Conservation (phyloP, 64 coral and sea anemone species). For the Montipora sp. region DNA sequence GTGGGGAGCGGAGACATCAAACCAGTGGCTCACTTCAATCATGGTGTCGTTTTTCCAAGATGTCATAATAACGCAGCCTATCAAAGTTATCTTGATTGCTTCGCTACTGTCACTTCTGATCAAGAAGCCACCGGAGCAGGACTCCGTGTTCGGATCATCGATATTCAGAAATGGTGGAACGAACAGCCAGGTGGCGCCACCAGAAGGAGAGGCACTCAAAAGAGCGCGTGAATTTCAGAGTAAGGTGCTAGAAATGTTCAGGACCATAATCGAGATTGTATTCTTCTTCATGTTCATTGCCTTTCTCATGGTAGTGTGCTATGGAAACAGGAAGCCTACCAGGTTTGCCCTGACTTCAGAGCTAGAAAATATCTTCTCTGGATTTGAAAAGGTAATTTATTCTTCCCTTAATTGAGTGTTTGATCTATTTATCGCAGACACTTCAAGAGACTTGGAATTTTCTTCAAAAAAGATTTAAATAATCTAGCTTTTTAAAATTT, state of each 20-base stretch:
- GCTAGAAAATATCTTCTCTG: conserved; percentile 31
- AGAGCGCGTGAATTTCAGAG: conserved; percentile 55
- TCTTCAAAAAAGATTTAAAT: too few relatives aligned
- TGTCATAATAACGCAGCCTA: conserved; percentile 74
- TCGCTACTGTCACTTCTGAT: conserved; percentile 58
- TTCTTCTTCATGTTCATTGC: conserved; percentile 63
- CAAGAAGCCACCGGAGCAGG: conserved; percentile 66
- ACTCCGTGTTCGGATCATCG: conserved; percentile 51
- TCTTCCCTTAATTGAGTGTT: background rate
- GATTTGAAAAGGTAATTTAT: conserved; percentile 62
- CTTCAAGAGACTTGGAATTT: background rate
- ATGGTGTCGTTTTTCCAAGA: conserved; percentile 84
- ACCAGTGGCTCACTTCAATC: conserved; percentile 71
- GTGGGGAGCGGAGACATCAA: conserved; percentile 74
- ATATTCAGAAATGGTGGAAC: conserved; percentile 35
- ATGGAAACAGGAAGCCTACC: conserved; percentile 64
- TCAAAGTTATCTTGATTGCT: conserved; percentile 67
- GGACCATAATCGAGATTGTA: conserved; percentile 61
- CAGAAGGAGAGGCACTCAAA: conserved; percentile 43
- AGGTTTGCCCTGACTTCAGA: conserved; percentile 40
- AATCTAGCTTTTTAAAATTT: too few relatives aligned
- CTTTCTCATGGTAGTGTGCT: conserved; percentile 65
- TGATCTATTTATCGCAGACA: background rate
- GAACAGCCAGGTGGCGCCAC: conserved; percentile 31
- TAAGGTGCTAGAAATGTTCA: conserved; percentile 70